Conservation (phyloP, 2,113 vertebrate species). For the Phylloscopus trochiloides region DNA sequence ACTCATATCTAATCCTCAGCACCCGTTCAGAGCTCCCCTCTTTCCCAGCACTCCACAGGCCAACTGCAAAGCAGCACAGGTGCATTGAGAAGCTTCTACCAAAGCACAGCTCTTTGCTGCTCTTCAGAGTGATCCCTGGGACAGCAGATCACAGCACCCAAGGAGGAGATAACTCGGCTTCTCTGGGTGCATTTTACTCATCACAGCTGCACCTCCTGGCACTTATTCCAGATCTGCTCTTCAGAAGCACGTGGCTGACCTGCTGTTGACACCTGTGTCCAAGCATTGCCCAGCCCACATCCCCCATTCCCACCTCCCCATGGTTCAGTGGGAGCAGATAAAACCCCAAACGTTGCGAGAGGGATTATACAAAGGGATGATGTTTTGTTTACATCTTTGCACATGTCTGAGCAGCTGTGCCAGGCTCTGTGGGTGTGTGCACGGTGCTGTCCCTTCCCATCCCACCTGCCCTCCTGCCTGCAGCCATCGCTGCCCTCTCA, state of each 20-base stretch:
- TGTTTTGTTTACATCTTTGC: not conserved
- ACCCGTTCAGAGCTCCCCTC: not conserved
- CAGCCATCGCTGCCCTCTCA: not conserved
- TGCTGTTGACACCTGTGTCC: not conserved
- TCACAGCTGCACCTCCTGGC: not conserved
- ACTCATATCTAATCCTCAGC: not conserved
- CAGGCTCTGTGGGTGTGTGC: not conserved
- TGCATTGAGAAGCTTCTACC: not conserved
- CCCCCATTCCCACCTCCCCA: not conserved
- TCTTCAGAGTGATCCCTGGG: not conserved
- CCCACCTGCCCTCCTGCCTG: not conserved
- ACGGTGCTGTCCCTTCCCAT: not conserved
- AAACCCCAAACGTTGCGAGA: not conserved
- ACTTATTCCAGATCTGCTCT: not conserved
- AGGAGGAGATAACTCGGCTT: not conserved
- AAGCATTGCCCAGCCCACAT: not conserved
- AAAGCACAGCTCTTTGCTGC: not conserved
- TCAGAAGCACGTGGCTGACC: not conserved
- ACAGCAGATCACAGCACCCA: not conserved
- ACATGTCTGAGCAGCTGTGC: not conserved
- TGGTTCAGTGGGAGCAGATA: not conserved
- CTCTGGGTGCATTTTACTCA: not conserved
- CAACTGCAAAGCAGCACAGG: not conserved
- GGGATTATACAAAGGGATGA: fast-evolving
- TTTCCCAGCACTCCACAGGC: not conserved